Evolutionary conservation across 2,113 vertebrate species (phyloP).

Genomic region (Pipa parva): DNA sequence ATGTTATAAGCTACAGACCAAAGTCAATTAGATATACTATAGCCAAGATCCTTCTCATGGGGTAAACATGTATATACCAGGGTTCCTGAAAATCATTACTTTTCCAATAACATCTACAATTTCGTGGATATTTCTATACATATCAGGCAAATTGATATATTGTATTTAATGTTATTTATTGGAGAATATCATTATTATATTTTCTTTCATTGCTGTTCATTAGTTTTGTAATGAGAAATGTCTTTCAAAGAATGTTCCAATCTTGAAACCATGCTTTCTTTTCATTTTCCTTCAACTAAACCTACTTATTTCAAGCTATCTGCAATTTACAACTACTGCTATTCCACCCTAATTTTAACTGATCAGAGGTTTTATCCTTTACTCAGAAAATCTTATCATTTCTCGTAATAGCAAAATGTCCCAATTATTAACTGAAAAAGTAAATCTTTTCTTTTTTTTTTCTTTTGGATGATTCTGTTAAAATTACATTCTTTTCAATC

Average conservation of each 20-base stretch:
- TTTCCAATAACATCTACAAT: too few relatives aligned
- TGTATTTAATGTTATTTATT: too few relatives aligned
- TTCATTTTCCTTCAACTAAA: not conserved
- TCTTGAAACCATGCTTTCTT: not conserved
- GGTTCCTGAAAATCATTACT: too few relatives aligned
- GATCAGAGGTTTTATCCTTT: not conserved
- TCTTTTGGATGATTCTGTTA: not conserved
- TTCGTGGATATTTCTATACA: too few relatives aligned
- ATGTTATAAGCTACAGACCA: too few relatives aligned
- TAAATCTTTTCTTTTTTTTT: not conserved
- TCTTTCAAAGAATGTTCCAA: not conserved
- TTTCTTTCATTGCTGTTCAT: too few relatives aligned
- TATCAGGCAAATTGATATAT: too few relatives aligned
- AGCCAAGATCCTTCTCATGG: too few relatives aligned
- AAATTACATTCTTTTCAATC: not conserved
- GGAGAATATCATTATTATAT: too few relatives aligned
- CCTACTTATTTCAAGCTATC: not conserved
- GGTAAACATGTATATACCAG: too few relatives aligned
- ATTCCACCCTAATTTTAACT: conserved; percentile 3
- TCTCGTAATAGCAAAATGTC: conserved; percentile 2
- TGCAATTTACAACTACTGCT: conserved; percentile 4
- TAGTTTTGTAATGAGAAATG: too few relatives aligned
- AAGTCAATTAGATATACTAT: too few relatives aligned
- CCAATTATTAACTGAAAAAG: conserved; percentile 12
- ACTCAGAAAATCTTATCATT: not conserved